Conservation (phyloP, 2,113 vertebrate genomes). For the Vulpes vulpes region DNA sequence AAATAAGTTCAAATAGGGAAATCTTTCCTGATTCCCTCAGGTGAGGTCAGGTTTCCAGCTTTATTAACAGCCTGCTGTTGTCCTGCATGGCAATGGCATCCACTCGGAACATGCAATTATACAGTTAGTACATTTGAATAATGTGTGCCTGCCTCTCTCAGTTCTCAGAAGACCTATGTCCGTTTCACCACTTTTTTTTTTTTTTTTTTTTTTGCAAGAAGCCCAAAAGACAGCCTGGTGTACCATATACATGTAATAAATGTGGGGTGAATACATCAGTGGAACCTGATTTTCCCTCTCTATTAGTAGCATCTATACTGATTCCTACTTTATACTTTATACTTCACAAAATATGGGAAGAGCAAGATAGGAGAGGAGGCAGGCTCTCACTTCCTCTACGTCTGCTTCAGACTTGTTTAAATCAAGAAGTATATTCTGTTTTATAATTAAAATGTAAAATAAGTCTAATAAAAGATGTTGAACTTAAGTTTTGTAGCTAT, state of each 20-base stretch:
- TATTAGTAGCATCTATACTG: background rate
- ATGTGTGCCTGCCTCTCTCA: background rate
- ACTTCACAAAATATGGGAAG: background rate
- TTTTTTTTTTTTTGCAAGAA: background rate
- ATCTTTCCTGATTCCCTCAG: background rate
- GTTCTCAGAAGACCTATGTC: background rate
- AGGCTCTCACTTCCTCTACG: background rate
- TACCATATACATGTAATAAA: background rate
- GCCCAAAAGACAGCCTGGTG: background rate
- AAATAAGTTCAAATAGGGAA: background rate
- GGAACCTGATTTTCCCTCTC: background rate
- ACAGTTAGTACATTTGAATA: background rate
- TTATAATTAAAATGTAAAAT: slow-evolving; percentile 2
- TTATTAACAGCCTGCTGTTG: background rate
- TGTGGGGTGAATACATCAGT: background rate
- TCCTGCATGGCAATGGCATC: background rate
- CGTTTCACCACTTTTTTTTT: background rate
- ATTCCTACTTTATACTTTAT: background rate
- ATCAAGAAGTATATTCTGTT: background rate
- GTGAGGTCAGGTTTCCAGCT: background rate
- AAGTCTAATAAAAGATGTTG: background rate
- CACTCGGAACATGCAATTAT: background rate
- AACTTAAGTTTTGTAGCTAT: background rate
- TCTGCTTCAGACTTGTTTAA: background rate
- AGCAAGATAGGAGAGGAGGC: background rate